phyloP scores from a whole-genome alignment of 2,888 invertebrate species.

The Zelleria hepariella region DNA sequence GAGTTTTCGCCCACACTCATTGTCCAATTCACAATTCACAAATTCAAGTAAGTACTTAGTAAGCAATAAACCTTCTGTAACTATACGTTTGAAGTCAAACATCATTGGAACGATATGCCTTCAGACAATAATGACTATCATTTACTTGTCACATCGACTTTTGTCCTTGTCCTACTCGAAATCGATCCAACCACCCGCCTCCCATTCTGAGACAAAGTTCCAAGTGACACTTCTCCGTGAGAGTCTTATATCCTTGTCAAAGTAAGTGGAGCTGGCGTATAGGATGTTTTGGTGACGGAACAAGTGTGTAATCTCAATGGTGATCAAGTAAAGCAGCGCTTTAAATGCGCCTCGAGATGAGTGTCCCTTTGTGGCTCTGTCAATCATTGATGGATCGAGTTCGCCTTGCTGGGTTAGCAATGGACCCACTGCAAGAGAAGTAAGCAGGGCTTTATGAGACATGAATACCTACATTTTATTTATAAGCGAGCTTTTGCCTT shows the following conservation, averaged over 20 bases:
- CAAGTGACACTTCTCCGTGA: neutral
- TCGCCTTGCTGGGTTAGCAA: slow-evolving; percentile 11
- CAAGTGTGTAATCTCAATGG: neutral
- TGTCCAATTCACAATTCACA: too few relatives aligned
- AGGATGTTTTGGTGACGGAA: neutral
- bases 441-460: too few relatives aligned
- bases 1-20: too few relatives aligned
- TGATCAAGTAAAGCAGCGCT: slow-evolving; percentile 2
- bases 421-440: too few relatives aligned
- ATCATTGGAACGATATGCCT: slow-evolving; percentile 1
- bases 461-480: too few relatives aligned
- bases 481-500: too few relatives aligned
- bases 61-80: too few relatives aligned
- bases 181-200: neutral
- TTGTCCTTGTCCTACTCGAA: neutral
- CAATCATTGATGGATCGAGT: slow-evolving; percentile 44
- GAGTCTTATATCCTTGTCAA: slow-evolving; percentile 8
- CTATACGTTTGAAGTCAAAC: too few relatives aligned
- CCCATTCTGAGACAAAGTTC: slow-evolving; percentile 5
- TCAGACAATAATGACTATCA: slow-evolving; percentile 37
- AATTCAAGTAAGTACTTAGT: too few relatives aligned
- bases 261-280: slow-evolving; percentile 5
- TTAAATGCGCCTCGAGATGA: slow-evolving; percentile 21
- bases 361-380: slow-evolving; percentile 41
- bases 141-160: slow-evolving; percentile 38